phyloP scores from a whole-genome alignment of 1,140 invertebrate genomes.

The Oreohelix idahoensis region DNA sequence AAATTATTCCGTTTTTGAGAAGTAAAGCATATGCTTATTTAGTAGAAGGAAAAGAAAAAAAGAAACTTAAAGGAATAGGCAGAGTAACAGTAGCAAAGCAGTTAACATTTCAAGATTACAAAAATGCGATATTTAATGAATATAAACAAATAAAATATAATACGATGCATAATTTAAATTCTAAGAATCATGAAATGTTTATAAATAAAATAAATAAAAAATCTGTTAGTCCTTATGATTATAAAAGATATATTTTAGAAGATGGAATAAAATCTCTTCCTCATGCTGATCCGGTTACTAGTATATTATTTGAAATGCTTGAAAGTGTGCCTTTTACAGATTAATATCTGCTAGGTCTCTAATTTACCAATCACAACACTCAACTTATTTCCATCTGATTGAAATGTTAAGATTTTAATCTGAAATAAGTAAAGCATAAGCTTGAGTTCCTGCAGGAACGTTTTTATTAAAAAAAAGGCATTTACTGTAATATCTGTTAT shows the following conservation, averaged over 20 bases:
- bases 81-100: slow-evolving; percentile 14
- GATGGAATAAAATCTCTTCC: too few relatives aligned
- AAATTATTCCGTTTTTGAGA: too few relatives aligned
- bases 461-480: not conserved
- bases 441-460: not conserved
- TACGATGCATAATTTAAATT: not conserved
- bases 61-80: slow-evolving; percentile 4
- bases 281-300: too few relatives aligned
- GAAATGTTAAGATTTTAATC: not conserved
- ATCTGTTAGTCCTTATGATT: too few relatives aligned
- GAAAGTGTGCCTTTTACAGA: not conserved
- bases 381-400: not conserved
- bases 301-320: too few relatives aligned
- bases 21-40: too few relatives aligned
- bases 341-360: too few relatives aligned
- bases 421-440: not conserved
- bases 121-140: not conserved
- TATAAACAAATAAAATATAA: slow-evolving; percentile 6
- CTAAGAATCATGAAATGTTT: not conserved
- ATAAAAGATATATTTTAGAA: too few relatives aligned
- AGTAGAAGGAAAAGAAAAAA: slow-evolving; percentile 16
- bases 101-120: not conserved
- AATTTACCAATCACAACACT: not conserved
- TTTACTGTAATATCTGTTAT: not conserved
- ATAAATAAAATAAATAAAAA: not conserved